These are phyloP conservation scores for Cheiracanthium punctorium DNA, from an alignment of 2,888 invertebrate species.

Conservation along the genomic window DNA sequence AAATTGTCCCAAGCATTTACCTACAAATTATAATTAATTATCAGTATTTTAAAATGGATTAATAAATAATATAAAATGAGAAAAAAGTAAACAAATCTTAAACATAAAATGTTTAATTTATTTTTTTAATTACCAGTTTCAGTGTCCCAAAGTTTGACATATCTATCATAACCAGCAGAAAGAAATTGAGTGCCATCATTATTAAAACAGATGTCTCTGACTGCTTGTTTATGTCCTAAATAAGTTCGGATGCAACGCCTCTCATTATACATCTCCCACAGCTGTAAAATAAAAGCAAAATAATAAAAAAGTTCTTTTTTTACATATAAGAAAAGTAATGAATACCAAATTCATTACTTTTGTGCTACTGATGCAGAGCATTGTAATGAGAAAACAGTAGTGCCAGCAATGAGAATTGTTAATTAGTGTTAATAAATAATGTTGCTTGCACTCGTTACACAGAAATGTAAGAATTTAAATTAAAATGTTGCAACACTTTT, in stretches of 20 bases:
- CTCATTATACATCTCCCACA: constrained; percentile 99
- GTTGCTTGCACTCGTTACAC: too few species aligned
- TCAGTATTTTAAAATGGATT: too few species aligned
- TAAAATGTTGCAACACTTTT: too few species aligned
- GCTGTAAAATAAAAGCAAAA: constrained; percentile 75
- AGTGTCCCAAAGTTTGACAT: constrained; percentile 98
- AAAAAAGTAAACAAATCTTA: background rate
- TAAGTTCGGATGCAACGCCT: constrained; percentile 94
- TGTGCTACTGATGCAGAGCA: too few species aligned
- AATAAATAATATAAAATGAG: too few species aligned
- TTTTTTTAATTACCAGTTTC: constrained; percentile 85
- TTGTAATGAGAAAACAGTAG: too few species aligned
- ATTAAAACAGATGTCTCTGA: constrained; percentile 96
- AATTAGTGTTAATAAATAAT: too few species aligned
- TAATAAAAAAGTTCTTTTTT: background rate
- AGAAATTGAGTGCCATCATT: constrained; percentile 94
- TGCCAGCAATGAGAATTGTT: too few species aligned
- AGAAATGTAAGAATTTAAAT: too few species aligned
- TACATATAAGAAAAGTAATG: too few species aligned
- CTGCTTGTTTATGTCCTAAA: constrained; percentile 96
- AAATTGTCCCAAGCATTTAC: constrained; percentile 81
- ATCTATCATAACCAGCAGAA: constrained; percentile 95
- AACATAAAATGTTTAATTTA: background rate
- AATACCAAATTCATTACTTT: too few species aligned
- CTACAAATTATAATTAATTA: constrained; percentile 15